Evolutionary conservation across 2,113 vertebrate species (phyloP).

Genomic region (Tetraodon nigroviridis): DNA sequence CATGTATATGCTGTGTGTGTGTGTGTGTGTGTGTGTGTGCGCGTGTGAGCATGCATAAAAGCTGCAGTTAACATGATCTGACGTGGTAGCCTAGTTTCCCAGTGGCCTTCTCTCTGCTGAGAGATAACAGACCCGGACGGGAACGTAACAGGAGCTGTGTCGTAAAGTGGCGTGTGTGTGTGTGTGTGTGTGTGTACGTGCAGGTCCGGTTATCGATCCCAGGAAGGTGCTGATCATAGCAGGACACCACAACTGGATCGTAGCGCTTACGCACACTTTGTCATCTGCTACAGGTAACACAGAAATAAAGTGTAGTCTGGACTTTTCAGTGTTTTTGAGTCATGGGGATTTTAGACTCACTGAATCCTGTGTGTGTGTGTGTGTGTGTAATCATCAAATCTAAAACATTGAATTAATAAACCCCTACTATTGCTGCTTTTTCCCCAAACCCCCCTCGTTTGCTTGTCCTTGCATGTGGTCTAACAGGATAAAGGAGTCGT

Average conservation of each 20-base stretch:
- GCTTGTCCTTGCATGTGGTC: not conserved
- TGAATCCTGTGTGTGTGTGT: not conserved
- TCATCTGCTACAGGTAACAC: conserved; percentile 94
- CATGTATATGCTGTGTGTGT: not conserved
- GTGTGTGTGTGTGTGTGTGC: not conserved
- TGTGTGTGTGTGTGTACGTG: conserved; percentile 30
- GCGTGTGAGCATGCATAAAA: conserved; percentile 18
- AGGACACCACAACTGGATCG: conserved; percentile 99
- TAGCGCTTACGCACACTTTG: conserved; percentile 96
- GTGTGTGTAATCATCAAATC: not conserved
- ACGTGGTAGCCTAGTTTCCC: conserved; percentile 38
- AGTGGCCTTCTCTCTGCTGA: conserved; percentile 18
- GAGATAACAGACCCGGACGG: conserved; percentile 3
- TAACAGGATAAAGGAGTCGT: conserved; percentile 92
- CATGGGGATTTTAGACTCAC: not conserved
- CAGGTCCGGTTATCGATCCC: conserved; percentile 88
- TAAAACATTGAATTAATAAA: no score
- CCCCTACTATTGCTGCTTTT: no score
- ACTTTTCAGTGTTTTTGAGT: conserved; percentile 18
- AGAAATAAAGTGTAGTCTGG: not conserved
- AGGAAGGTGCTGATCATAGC: conserved; percentile 94
- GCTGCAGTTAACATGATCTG: conserved; percentile 44
- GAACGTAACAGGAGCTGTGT: not conserved
- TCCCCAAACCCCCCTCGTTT: not conserved
- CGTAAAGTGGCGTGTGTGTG: not conserved